Percentiles rank a stretch among this genome's conserved stretches.
phyloP scores from a whole-genome alignment of 2,113 vertebrate genomes.

The Uria lomvia region DNA sequence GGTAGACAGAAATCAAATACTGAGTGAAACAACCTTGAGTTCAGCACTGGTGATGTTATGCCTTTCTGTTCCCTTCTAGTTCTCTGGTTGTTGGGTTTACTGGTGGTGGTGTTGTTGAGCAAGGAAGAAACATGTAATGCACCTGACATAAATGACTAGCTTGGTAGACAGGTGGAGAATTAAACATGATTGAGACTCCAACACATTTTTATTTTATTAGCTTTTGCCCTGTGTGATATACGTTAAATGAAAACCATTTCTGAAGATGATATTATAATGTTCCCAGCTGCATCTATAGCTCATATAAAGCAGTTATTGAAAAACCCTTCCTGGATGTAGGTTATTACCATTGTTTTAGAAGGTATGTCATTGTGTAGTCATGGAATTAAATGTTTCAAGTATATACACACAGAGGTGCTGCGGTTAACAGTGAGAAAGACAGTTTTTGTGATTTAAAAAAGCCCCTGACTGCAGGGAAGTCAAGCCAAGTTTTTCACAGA shows the following conservation, averaged over 20 bases:
- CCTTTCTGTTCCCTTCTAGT: background rate
- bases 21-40: background rate
- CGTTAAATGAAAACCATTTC: slow-evolving; percentile 1
- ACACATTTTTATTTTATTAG: background rate
- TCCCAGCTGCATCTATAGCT: background rate
- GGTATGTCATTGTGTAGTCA: background rate
- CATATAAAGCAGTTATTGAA: background rate
- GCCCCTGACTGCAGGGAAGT: background rate
- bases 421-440: background rate
- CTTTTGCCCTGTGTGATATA: background rate
- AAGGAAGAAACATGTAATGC: background rate
- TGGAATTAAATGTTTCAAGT: background rate
- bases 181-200: background rate
- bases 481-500: background rate
- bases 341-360: background rate
- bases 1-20: background rate
- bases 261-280: background rate
- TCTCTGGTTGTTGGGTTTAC: background rate
- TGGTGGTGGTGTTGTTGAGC: background rate
- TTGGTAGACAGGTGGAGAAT: background rate
- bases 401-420: background rate
- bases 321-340: background rate
- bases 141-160: background rate
- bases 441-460: background rate
- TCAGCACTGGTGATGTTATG: background rate